Evolutionary conservation across 1,140 invertebrate species (phyloP).

Genomic region (Zaprionus camerounensis): DNA sequence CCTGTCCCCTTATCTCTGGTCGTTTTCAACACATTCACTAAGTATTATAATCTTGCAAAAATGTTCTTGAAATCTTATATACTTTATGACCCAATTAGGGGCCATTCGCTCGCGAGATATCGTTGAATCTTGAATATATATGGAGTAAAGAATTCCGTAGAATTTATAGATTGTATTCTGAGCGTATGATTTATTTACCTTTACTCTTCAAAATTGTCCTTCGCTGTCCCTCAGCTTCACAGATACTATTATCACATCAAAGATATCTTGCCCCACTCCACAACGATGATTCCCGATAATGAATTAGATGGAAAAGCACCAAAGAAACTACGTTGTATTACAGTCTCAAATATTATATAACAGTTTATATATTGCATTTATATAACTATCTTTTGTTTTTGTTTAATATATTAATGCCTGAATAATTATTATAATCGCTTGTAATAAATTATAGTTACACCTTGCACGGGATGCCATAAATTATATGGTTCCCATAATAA

Average conservation of each 20-base stretch:
- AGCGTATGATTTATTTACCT: background rate
- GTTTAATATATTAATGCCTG: background rate
- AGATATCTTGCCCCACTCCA: background rate
- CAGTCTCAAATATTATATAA: background rate
- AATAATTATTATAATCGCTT: background rate
- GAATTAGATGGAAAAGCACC: background rate
- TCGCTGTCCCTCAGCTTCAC: background rate
- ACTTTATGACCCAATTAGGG: background rate
- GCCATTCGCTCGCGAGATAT: background rate
- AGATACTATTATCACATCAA: too few species aligned
- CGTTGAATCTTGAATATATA: background rate
- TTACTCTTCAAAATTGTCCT: background rate
- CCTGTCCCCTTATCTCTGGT: slow-evolving; percentile 26
- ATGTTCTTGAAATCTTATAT: slow-evolving; percentile 7
- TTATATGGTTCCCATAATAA: background rate
- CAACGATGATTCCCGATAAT: background rate
- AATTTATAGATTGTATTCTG: background rate
- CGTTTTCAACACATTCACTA: slow-evolving; percentile 8
- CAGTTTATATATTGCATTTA: background rate
- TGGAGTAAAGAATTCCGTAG: background rate
- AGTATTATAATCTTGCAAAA: slow-evolving; percentile 15
- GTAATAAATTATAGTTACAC: background rate
- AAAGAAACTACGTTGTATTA: background rate
- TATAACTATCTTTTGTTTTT: background rate
- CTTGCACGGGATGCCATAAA: background rate